A percentile compares a stretch with the other conserved stretches of the same genome.
These are phyloP conservation scores for Channa maculata DNA, from an alignment of 2,113 vertebrate genomes.

Conservation along the genomic window DNA sequence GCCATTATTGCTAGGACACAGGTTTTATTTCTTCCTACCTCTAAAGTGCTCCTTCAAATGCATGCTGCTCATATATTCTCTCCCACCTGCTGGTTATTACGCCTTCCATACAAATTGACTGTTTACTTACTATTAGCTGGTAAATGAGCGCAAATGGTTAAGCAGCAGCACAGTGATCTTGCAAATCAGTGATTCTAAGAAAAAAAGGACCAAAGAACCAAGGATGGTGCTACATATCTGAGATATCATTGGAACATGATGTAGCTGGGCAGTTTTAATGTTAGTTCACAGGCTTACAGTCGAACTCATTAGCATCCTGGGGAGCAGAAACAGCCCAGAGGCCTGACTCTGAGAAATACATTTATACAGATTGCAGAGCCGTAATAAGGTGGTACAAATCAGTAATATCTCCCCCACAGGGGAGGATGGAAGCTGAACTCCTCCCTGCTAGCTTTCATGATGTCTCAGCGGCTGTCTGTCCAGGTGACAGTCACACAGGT, in stretches of 20 bases:
- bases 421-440: conserved; percentile 8
- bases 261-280: conserved; percentile 36
- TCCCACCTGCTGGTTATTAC: conserved; percentile 26
- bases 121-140: conserved; percentile 28
- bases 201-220: conserved; percentile 14
- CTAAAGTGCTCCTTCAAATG: conserved; percentile 12
- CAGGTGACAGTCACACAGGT: background rate
- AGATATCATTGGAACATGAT: conserved; percentile 19
- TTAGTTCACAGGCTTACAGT: conserved; percentile 25
- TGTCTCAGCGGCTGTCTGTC: conserved; percentile 7
- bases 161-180: background rate
- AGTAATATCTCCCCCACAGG: conserved; percentile 7
- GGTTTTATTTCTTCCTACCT: conserved; percentile 1
- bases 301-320: conserved; percentile 50
- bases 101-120: conserved; percentile 23
- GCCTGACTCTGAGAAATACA: conserved; percentile 33
- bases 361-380: conserved; percentile 37
- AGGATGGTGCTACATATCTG: background rate
- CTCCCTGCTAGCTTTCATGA: conserved; percentile 21
- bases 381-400: conserved; percentile 32
- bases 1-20: background rate
- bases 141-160: conserved; percentile 29
- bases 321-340: conserved; percentile 28
- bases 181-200: conserved; percentile 15
- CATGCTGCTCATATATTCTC: conserved; percentile 13